Evolutionary conservation across 2,113 vertebrate species (phyloP).

Genomic region (Coregonus clupeaformis): DNA sequence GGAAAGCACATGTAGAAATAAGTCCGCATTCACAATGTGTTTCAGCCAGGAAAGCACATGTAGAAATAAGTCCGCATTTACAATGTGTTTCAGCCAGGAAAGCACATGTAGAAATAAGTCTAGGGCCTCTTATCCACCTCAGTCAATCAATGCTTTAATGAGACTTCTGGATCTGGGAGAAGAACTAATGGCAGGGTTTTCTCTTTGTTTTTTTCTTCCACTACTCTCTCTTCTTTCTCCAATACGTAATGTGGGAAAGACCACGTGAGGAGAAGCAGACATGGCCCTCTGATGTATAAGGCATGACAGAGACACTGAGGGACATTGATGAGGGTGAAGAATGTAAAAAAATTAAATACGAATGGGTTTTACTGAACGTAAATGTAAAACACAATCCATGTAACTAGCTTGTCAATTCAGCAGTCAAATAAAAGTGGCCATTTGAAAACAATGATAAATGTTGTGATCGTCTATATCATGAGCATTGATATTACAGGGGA

Average conservation of each 20-base stretch:
- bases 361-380: not conserved
- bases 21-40: no score
- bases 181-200: constrained; percentile 73
- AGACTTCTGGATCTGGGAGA: constrained; percentile 73
- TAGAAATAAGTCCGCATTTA: no score
- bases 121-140: constrained; percentile 58
- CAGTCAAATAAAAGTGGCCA: not conserved
- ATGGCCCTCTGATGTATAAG: constrained; percentile 42
- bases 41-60: no score
- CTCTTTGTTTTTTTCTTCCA: constrained; percentile 17
- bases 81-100: no score
- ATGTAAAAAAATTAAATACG: no score
- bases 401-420: not conserved
- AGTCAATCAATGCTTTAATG: constrained; percentile 73
- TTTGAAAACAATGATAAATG: not conserved
- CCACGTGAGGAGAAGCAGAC: constrained; percentile 28
- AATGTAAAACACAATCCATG: not conserved
- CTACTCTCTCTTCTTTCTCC: constrained; percentile 10
- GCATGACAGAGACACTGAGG: constrained; percentile 35
- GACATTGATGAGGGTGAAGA: constrained; percentile 10
- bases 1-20: no score
- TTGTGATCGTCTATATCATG: not conserved
- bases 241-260: constrained; percentile 36
- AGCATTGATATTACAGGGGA: not conserved
- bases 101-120: no score